Evolutionary conservation across 2,888 invertebrate species (phyloP).

Genomic region (Leptopterna dolabrata): DNA sequence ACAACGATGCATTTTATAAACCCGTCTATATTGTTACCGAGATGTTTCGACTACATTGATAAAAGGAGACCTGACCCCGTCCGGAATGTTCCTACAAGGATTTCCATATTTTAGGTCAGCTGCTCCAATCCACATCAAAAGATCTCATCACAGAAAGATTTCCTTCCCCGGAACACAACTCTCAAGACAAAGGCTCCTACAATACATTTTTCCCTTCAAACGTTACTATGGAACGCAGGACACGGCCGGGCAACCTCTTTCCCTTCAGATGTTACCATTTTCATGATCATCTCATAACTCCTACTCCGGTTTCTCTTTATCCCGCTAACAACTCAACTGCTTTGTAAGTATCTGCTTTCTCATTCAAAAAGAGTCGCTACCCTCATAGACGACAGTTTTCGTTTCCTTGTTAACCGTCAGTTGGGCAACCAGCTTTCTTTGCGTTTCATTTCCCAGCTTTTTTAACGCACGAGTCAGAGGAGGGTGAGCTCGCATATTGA

Average conservation of each 20-base stretch:
- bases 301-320: neutral
- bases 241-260: neutral
- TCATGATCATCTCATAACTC: neutral
- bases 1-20: too few relatives aligned
- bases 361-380: neutral
- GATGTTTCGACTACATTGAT: too few relatives aligned
- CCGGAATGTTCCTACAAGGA: too few relatives aligned
- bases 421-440: neutral
- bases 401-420: slow-evolving; percentile 19
- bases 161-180: neutral
- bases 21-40: too few relatives aligned
- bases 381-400: slow-evolving; percentile 19
- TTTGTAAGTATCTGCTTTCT: neutral
- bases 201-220: neutral
- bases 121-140: neutral
- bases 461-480: neutral
- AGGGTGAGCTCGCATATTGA: neutral
- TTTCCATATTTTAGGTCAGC: neutral
- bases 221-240: neutral
- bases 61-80: too few relatives aligned
- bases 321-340: neutral
- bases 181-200: too few relatives aligned
- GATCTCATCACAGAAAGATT: neutral
- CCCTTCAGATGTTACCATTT: neutral
- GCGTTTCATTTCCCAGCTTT: neutral